A percentile compares a stretch with the other conserved stretches of the same genome.
These are phyloP conservation scores for Carapus acus DNA, from an alignment of 2,797 vertebrate species.

Conservation along the genomic window DNA sequence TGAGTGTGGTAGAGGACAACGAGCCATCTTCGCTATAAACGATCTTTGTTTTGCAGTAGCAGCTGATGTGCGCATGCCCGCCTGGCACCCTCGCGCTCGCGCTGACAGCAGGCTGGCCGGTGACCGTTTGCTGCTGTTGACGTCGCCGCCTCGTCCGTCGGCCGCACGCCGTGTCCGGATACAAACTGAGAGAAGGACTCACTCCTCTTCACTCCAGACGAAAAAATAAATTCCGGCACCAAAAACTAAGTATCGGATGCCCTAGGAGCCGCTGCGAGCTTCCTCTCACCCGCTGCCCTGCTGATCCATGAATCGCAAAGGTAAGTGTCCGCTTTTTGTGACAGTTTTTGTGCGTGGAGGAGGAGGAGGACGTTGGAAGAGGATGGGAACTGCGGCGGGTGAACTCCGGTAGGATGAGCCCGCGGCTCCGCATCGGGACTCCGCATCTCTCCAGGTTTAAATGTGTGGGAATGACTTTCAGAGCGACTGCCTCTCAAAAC, in stretches of 20 bases:
- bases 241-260: slow-evolving; percentile 11
- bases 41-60: slow-evolving; percentile 49
- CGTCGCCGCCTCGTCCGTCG: slow-evolving; percentile 8
- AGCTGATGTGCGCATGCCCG: slow-evolving; percentile 40
- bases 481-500: no score
- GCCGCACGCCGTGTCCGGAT: slow-evolving; percentile 35
- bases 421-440: neutral
- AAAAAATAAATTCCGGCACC: neutral
- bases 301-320: slow-evolving; percentile 18
- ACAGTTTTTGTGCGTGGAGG: slow-evolving; percentile 14
- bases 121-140: slow-evolving; percentile 9
- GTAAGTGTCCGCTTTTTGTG: slow-evolving; percentile 46
- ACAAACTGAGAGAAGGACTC: slow-evolving; percentile 20
- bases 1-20: neutral
- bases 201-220: slow-evolving; percentile 4
- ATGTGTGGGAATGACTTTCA: neutral
- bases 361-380: slow-evolving; percentile 9
- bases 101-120: slow-evolving; percentile 36
- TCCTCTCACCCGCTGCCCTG: slow-evolving; percentile 2
- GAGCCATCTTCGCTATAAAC: neutral
- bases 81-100: slow-evolving; percentile 13
- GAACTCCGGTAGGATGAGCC: slow-evolving; percentile 16
- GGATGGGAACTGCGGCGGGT: slow-evolving; percentile 5
- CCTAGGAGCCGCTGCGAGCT: neutral
- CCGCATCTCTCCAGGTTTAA: neutral